Base-by-base conservation (phyloP, 1,140 invertebrate genomes). In the Leptoteleia sp. region DNA sequence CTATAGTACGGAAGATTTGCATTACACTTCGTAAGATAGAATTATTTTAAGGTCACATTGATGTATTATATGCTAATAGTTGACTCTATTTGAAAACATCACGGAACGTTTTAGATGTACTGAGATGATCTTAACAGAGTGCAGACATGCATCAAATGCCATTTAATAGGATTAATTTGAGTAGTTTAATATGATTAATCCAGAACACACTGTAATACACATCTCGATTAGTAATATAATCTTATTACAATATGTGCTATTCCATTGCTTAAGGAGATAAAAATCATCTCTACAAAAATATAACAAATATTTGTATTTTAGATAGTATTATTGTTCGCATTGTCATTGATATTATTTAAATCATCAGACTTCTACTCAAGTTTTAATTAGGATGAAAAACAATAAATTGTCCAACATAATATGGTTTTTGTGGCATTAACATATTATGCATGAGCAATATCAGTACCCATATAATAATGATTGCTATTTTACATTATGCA, bases 181-280 rank as follows among this genome's bases (percentile, higher is more conserved):
- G 65, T 13, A 59, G 4, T 33, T 57, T 55, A 64, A 72, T 62
- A 55, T 31, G 57, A 64, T 72, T 72, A 72, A 64, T 73, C 38
- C 50, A 37, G 17, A 45, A 37, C 29, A 55, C 22, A 38, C 40
- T 57, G 59, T 57, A 57, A 73, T 65, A 57, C 40, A 54, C 35
- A 59, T 55, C 33, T 25, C 27, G 70, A 72, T 72, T 72, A 55
- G 57, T 55, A 72, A 71, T 57, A 72, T 72, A 65, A 73, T 73
- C 70, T 73, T 59, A 65, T 73, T 65, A 50, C 43, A 73, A 35
- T 65, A 38, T 25, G 9, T 40, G 6, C 40, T 25, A 50, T 16
- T 19, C 13, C n/a, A n/a, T n/a, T n/a, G n/a, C n/a, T n/a, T n/a
- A n/a, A n/a, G n/a, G n/a, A n/a, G n/a, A n/a, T n/a, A n/a, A n/a